These are phyloP conservation scores for Sus cebifrons DNA, from an alignment of 2,797 vertebrate species.

Conservation along the genomic window DNA sequence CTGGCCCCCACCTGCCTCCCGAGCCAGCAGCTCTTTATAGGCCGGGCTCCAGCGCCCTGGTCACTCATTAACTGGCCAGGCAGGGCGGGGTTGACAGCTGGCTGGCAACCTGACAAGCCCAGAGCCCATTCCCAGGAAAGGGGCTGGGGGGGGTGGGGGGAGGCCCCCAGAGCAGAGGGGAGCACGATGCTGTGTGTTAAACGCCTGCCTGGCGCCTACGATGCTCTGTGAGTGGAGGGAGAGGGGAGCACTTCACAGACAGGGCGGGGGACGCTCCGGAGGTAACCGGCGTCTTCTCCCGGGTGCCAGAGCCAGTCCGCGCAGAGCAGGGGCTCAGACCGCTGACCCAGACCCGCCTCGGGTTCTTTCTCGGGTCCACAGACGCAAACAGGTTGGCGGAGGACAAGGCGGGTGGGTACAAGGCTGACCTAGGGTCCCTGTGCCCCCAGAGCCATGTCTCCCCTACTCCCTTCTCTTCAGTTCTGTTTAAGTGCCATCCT, in stretches of 20 bases:
- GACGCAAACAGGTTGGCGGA: background rate
- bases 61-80: conserved; percentile 83
- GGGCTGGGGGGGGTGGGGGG: background rate
- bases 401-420: background rate
- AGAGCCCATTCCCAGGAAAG: conserved; percentile 45
- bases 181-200: background rate
- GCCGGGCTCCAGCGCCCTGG: background rate
- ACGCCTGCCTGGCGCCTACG: accelerated
- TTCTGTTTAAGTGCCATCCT: background rate
- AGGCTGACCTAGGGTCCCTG: background rate
- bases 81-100: conserved; percentile 74
- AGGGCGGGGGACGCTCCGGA: background rate
- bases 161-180: background rate
- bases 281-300: background rate
- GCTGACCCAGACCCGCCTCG: background rate
- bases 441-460: background rate
- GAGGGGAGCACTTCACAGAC: background rate
- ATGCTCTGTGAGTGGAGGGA: background rate
- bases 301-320: background rate
- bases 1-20: conserved; percentile 8
- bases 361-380: background rate
- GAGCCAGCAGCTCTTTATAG: conserved; percentile 72
- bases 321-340: background rate
- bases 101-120: conserved; percentile 66
- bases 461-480: background rate